Evolutionary conservation across 2,888 invertebrate species (phyloP), one percentile per base, ranked within the genome.

Genomic region (Poecilobothrus nobilitatus): DNA sequence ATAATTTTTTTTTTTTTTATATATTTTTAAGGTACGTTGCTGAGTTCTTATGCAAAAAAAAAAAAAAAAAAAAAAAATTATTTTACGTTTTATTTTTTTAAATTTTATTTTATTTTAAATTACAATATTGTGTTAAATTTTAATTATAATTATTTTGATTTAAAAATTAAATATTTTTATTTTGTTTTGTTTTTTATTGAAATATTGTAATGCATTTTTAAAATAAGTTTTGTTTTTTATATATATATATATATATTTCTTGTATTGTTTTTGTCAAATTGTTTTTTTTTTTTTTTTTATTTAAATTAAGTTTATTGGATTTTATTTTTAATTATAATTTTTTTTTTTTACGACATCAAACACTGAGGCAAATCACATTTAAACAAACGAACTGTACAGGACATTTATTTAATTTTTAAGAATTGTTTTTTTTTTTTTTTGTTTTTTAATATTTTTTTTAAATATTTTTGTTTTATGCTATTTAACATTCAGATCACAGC

Each of bases 401-500:
- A 53, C 53, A 53, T 53, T 53, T 53, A 53, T 53, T 53, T 37
- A 37, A 37, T 37, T 37, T 37, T 37, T 37, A 12, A 27, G 27
- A 27, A 27, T 27, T n/a, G 10, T 37, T 37, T 44, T 44, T 53
- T 53, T 18, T 53, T 53, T 53, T 53, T 18, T 53, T 18, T 53
- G 53, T n/a, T 18, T 53, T 18, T 27, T 27, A 27, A 27, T 27
- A n/a, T n/a, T n/a, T 27, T 27, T 27, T 27, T 27, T 27, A 27
- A 27, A 27, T 27, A 53, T 53, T 53, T 53, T n/a, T 44, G 44
- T 53, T 53, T 18, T 53, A 53, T 15, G 53, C 53, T 53, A 53
- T 53, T 53, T 53, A 53, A 53, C 53, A 53, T 53, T 53, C 53
- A 53, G 53, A 53, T 53, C 53, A 53, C 53, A 53, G 53, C 53